Evolutionary conservation across 2,888 invertebrate species (phyloP).

Genomic region (Tachina lurida): DNA sequence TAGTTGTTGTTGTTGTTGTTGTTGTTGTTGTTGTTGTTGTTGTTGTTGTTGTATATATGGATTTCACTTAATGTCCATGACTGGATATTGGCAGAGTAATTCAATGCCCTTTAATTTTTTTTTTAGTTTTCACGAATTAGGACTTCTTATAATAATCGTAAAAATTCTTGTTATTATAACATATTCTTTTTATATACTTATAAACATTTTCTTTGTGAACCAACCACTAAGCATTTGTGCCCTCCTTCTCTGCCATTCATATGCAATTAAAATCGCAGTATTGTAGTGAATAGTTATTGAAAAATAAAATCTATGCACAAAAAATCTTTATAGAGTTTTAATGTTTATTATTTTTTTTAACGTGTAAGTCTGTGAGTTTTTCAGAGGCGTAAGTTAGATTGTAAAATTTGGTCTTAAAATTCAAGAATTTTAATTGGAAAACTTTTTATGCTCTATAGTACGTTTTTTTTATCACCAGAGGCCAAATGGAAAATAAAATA

Average conservation of each 20-base stretch:
- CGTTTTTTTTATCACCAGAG: slow-evolving; percentile 30
- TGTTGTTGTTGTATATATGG: not conserved
- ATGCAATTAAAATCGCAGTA: slow-evolving; percentile 58
- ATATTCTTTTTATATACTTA: slow-evolving; percentile 43
- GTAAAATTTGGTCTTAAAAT: slow-evolving; percentile 61
- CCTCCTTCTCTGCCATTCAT: slow-evolving; percentile 42
- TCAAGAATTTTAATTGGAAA: slow-evolving; percentile 70
- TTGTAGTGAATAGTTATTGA: slow-evolving; percentile 40
- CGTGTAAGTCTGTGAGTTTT: slow-evolving; percentile 29
- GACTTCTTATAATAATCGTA: slow-evolving; percentile 63
- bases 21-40: slow-evolving; percentile 29
- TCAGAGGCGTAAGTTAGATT: slow-evolving; percentile 61
- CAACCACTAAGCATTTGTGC: slow-evolving; percentile 26
- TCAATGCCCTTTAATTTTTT: slow-evolving; percentile 59
- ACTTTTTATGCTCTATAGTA: slow-evolving; percentile 42
- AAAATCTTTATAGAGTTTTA: slow-evolving; percentile 57
- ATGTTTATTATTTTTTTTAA: slow-evolving; percentile 48
- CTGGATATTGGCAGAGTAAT: slow-evolving; percentile 59
- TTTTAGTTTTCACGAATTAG: slow-evolving; percentile 65
- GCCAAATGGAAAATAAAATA: slow-evolving; percentile 24
- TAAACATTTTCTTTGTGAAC: slow-evolving; percentile 30
- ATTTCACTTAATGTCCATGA: slow-evolving; percentile 63
- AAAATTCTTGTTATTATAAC: slow-evolving; percentile 62
- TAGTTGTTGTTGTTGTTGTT: slow-evolving; percentile 30
- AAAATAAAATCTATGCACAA: slow-evolving; percentile 51